Conservation (phyloP, 2,797 vertebrate genomes). For the Takifugu rubripes region DNA sequence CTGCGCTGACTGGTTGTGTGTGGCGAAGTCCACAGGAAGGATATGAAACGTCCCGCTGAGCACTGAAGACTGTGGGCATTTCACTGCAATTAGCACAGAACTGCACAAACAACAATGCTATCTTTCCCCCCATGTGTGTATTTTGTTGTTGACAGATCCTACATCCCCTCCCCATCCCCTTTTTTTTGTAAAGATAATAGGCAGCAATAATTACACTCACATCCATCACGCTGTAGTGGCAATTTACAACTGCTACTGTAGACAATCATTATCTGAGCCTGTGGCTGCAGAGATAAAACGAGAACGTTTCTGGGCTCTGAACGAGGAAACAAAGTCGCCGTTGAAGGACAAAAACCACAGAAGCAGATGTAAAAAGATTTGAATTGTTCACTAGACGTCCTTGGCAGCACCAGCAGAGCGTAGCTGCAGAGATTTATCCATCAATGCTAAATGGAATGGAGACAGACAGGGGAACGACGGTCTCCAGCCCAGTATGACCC, state of each 20-base stretch:
- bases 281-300: slow-evolving; percentile 4
- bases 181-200: slow-evolving; percentile 36
- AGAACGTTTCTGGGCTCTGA: neutral
- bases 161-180: slow-evolving; percentile 10
- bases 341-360: neutral
- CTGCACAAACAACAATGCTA: slow-evolving; percentile 31
- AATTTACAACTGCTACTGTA: slow-evolving; percentile 30
- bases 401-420: neutral
- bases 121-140: slow-evolving; percentile 28
- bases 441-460: too few relatives aligned
- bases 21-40: slow-evolving; percentile 35
- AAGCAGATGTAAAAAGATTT: neutral
- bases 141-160: slow-evolving; percentile 25
- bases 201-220: slow-evolving; percentile 48
- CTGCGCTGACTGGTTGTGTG: slow-evolving; percentile 37
- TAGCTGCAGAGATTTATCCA: neutral
- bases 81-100: slow-evolving; percentile 39
- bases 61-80: slow-evolving; percentile 43
- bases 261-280: slow-evolving; percentile 11
- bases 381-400: neutral
- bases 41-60: slow-evolving; percentile 53
- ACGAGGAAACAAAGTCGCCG: neutral
- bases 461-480: too few relatives aligned
- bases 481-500: too few relatives aligned
- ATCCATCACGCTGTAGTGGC: slow-evolving; percentile 28